These are phyloP conservation scores for Yasuhikotakia modesta DNA, from an alignment of 2,797 vertebrate species.

Conservation along the genomic window DNA sequence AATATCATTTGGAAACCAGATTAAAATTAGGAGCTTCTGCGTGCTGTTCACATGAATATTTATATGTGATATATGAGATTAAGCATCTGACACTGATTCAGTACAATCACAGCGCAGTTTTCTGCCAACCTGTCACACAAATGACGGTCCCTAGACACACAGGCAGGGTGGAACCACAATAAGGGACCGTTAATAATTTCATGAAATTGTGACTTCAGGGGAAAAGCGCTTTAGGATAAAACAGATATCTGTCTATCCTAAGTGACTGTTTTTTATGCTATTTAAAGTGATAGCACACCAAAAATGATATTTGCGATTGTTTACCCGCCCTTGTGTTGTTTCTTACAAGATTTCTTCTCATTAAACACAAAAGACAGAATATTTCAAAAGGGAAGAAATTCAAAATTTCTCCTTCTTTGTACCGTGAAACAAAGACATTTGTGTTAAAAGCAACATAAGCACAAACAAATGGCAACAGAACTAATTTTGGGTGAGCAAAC, in stretches of 20 bases:
- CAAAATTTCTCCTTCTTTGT: background rate
- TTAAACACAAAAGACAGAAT: background rate
- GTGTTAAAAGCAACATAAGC: background rate
- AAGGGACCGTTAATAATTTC: conserved; percentile 83
- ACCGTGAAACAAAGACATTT: background rate
- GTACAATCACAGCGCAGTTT: conserved; percentile 33
- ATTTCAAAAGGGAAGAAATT: too few relatives aligned
- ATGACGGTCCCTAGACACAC: conserved; percentile 64
- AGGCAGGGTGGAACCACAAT: conserved; percentile 70
- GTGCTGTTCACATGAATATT: conserved; percentile 48
- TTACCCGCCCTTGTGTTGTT: background rate
- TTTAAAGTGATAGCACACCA: background rate
- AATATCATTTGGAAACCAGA: conserved; percentile 10
- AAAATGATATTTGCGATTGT: background rate
- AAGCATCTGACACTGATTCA: conserved; percentile 58
- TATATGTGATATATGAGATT: conserved; percentile 44
- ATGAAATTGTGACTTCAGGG: conserved; percentile 75
- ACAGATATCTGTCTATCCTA: conserved; percentile 40
- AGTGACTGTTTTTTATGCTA: background rate
- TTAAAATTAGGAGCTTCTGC: conserved; percentile 39
- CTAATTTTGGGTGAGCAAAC: background rate
- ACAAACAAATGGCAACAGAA: background rate
- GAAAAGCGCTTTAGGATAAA: conserved; percentile 36
- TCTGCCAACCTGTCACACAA: conserved; percentile 45
- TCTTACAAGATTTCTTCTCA: background rate